phyloP scores from a whole-genome alignment of 2,797 vertebrate species.

The Pitangus sulphuratus region DNA sequence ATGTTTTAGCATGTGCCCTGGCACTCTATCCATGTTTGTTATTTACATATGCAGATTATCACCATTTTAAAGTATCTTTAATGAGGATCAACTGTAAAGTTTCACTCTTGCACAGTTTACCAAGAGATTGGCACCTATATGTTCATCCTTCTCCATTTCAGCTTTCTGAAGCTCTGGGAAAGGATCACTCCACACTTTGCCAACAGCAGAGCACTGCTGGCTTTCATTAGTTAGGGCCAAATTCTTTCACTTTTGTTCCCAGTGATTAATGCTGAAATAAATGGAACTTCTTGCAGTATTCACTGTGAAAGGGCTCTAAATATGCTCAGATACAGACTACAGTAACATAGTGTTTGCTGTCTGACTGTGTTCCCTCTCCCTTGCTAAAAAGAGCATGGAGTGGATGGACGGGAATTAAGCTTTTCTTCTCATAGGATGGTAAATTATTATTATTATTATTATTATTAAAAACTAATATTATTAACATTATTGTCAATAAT shows the following conservation, averaged over 20 bases:
- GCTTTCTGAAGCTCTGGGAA: constrained; percentile 24
- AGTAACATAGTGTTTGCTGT: constrained; percentile 54
- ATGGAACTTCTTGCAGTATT: constrained; percentile 33
- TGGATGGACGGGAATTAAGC: neutral
- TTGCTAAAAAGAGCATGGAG: neutral
- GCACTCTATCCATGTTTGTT: neutral
- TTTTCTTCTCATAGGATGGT: neutral
- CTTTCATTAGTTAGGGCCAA: constrained; percentile 11
- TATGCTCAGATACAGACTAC: neutral
- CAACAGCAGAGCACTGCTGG: constrained; percentile 13
- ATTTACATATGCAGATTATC: neutral
- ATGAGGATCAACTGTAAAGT: neutral
- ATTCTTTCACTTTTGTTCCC: constrained; percentile 54
- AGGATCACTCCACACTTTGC: neutral
- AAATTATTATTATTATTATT: neutral
- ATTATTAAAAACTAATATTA: neutral
- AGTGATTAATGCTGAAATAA: constrained; percentile 57
- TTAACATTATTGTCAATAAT: no score
- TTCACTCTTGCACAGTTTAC: neutral
- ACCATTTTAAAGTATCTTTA: neutral
- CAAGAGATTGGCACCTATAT: neutral
- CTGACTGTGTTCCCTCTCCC: neutral
- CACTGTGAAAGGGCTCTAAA: constrained; percentile 18
- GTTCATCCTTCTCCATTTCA: neutral
- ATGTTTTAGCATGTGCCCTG: constrained; percentile 4